phyloP scores from a whole-genome alignment of 2,888 invertebrate species.

The Resseliella maxima region DNA sequence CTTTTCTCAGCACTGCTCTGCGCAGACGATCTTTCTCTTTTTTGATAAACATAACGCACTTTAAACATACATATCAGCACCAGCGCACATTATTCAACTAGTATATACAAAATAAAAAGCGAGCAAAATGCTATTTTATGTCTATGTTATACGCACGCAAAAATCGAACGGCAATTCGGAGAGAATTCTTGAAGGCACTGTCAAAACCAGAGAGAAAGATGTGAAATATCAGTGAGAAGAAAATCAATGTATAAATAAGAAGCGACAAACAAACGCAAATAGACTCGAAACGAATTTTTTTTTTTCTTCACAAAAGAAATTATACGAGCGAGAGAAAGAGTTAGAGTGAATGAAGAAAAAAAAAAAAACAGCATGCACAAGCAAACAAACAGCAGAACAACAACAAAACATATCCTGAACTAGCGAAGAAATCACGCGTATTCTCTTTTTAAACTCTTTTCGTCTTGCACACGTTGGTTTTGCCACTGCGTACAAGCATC shows the following conservation, averaged over 20 bases:
- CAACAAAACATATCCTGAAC: slow-evolving; percentile 38
- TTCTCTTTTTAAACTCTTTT: slow-evolving; percentile 48
- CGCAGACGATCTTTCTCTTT: background rate
- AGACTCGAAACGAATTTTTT: slow-evolving; percentile 8
- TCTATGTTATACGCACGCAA: background rate
- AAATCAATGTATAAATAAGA: slow-evolving; percentile 53
- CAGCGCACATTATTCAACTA: slow-evolving; percentile 14
- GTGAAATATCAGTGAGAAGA: slow-evolving; percentile 36
- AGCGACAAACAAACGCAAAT: slow-evolving; percentile 43
- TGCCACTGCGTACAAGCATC: slow-evolving; percentile 43
- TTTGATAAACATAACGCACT: slow-evolving; percentile 53
- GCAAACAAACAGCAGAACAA: background rate
- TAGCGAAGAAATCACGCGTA: slow-evolving; percentile 48
- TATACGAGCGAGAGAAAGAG: background rate
- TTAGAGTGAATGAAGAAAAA: background rate
- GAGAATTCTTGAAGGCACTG: background rate
- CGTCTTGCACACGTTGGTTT: slow-evolving; percentile 20
- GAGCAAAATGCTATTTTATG: slow-evolving; percentile 5
- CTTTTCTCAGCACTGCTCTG: background rate
- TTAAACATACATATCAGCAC: background rate
- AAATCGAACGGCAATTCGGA: slow-evolving; percentile 1
- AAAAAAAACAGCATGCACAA: background rate
- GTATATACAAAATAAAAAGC: background rate
- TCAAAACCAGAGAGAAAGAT: background rate
- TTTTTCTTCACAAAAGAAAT: background rate